These are phyloP conservation scores for Hydrolagus colliei DNA, from an alignment of 2,797 vertebrate species.

Conservation along the genomic window DNA sequence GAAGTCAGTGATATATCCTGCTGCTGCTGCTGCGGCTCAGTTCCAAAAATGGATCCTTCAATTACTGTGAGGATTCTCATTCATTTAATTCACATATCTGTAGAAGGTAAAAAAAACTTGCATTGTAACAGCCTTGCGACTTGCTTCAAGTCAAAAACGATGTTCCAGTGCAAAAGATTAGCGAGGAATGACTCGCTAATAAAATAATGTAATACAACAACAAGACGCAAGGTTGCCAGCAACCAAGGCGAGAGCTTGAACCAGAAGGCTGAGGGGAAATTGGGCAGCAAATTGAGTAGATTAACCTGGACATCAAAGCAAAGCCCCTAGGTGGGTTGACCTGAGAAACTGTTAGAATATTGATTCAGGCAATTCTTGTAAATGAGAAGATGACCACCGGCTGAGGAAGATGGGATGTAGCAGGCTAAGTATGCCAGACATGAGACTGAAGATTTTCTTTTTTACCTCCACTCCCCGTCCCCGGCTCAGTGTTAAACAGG, in stretches of 20 bases:
- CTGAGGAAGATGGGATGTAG: background rate
- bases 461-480: no score
- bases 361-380: background rate
- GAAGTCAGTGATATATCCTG: background rate
- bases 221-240: background rate
- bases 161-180: background rate
- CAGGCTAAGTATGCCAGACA: background rate
- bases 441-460: background rate
- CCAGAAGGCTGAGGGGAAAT: background rate
- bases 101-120: background rate
- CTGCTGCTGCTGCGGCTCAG: background rate
- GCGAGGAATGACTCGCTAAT: background rate
- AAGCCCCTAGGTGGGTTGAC: background rate
- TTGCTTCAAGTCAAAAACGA: background rate
- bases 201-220: background rate
- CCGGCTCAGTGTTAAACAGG: no score
- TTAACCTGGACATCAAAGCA: background rate
- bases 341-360: background rate
- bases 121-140: background rate
- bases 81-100: background rate
- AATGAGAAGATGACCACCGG: background rate
- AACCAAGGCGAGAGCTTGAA: background rate
- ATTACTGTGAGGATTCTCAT: background rate
- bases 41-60: conserved; percentile 8
- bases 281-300: background rate